phyloP scores from a whole-genome alignment of 2,888 invertebrate species.

The Chelonus formosanus region DNA sequence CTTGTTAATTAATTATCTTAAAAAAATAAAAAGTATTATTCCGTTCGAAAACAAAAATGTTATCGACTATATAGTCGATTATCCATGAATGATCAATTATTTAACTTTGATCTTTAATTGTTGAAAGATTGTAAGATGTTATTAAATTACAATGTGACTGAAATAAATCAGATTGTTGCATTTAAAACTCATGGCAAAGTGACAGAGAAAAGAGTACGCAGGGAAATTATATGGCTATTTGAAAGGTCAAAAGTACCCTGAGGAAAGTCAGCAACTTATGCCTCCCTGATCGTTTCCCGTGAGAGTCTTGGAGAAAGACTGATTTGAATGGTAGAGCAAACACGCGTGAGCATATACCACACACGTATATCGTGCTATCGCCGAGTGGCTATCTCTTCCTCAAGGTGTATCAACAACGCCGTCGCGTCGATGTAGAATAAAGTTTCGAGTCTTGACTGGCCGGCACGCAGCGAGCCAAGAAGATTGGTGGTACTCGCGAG shows the following conservation, averaged over 20 bases:
- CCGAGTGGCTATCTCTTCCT: constrained; percentile 25
- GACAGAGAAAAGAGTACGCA: background rate
- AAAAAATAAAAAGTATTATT: too few species aligned
- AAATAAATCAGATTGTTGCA: too few species aligned
- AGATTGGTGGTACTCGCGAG: constrained; percentile 60
- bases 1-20: too few species aligned
- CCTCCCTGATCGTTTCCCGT: constrained; percentile 26
- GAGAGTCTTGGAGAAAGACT: constrained; percentile 16
- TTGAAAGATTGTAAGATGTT: too few species aligned
- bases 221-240: constrained; percentile 16
- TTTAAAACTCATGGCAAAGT: too few species aligned
- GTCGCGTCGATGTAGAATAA: constrained; percentile 12
- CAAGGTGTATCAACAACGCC: constrained; percentile 11
- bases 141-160: too few species aligned
- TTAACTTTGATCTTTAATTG: too few species aligned
- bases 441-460: background rate
- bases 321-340: constrained; percentile 38
- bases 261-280: constrained; percentile 23
- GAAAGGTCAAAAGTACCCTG: constrained; percentile 25
- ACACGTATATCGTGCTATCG: constrained; percentile 14
- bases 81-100: too few species aligned
- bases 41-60: too few species aligned
- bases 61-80: too few species aligned
- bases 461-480: constrained; percentile 50
- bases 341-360: constrained; percentile 35